Evolutionary conservation across 2,888 invertebrate species (phyloP).

Genomic region (Folsomia manolachei): DNA sequence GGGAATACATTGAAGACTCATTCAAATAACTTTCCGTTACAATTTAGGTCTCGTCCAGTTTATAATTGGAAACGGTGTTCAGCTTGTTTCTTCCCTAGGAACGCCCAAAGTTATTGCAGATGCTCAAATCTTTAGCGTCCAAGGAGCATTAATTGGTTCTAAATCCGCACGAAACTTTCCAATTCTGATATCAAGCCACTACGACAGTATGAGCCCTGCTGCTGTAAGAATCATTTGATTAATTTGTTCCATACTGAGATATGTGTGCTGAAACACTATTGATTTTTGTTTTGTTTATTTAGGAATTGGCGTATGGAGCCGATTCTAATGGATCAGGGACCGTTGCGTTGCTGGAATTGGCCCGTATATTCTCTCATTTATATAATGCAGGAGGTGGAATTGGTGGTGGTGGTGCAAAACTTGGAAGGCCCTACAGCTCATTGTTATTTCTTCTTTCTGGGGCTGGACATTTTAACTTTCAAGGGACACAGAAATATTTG

Average conservation of each 20-base stretch:
- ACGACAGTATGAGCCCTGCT: constrained; percentile 83
- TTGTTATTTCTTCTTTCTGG: constrained; percentile 86
- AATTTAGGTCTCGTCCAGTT: constrained; percentile 71
- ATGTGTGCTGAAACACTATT: not conserved
- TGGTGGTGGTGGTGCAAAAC: constrained; percentile 48
- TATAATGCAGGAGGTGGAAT: constrained; percentile 59
- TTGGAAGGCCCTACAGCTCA: constrained; percentile 67
- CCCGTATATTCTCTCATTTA: constrained; percentile 80
- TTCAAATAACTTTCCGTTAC: constrained; percentile 4
- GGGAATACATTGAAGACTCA: constrained; percentile 1
- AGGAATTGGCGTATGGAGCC: constrained; percentile 83
- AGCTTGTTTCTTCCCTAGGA: constrained; percentile 77
- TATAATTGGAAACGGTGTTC: constrained; percentile 92
- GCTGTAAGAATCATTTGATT: constrained; percentile 67
- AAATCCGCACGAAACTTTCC: constrained; percentile 70
- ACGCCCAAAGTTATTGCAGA: constrained; percentile 70
- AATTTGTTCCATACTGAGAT: not conserved
- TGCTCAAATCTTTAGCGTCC: constrained; percentile 79
- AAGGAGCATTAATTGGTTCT: constrained; percentile 76
- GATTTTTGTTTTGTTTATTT: constrained; percentile 26
- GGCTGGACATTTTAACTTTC: constrained; percentile 89
- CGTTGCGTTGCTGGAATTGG: constrained; percentile 79
- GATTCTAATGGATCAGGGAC: constrained; percentile 93
- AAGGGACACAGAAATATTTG: constrained; percentile 92
- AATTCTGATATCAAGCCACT: constrained; percentile 86